Evolutionary conservation across 1,140 invertebrate species (phyloP), one percentile per base, ranked within the genome.

Genomic region (Drosophila ficusphila): DNA sequence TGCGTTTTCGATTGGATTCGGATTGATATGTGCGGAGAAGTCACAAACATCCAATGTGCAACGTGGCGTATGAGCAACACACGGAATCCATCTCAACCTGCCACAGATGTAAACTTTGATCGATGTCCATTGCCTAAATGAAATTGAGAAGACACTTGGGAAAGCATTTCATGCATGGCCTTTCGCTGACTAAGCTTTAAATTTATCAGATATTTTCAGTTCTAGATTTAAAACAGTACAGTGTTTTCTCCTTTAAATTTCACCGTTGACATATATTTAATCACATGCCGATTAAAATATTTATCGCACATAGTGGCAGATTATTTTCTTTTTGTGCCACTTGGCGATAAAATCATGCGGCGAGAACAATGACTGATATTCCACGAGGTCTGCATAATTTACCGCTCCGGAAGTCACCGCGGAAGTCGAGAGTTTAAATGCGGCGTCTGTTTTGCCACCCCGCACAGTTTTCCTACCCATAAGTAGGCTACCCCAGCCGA

Each of bases 371-470:
- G n/a, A 31, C 18, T 31, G 12, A 61, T 46, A 60, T 44, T 58
- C 29, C 7, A 25, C 9, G 34, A 33, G 44, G 18, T 25, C 53
- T 41, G 52, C 58, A 73, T 68, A 73, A 69, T 64, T 73, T 33
- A 64, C 61, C 16, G 41, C 31, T 58, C 41, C 69, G 75, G 69
- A 79, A 62, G 69, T 64, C 69, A 56, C 36, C 12, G 53, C 57
- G 76, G 76, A 79, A 51, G 57, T 41, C 19, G 57, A 51, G 41
- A 53, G 69, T 65, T 79, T 78, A 73, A 79, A 74, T 73, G 75
- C 39, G 75, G 54, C 49, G 29, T 34, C 58, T 64, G 33, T 36
- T 39, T 54, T 49, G 38, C 33, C 33, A 7, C 29, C 29, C 51
- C 12, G 14, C 21, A 27, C 42, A 44, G 11, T 44, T 44, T 46